Base-by-base conservation (phyloP, 2,113 vertebrate species). In the Cyprinodon tularosa region DNA sequence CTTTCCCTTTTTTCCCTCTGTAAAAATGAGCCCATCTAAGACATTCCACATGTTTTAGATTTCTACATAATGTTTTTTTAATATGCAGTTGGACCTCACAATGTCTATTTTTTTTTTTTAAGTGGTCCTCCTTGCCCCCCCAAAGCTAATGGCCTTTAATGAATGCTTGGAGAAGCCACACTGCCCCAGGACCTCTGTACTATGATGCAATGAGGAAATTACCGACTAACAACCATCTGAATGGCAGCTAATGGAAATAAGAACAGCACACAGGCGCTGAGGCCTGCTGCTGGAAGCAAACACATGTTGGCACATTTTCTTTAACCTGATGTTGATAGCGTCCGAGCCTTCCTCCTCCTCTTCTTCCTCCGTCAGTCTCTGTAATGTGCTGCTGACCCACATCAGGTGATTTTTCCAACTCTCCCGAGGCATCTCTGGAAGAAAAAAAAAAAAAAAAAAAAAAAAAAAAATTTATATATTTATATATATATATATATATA, bases 331-430 rank as follows among this genome's bases (percentile, higher is more conserved):
- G 74, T 72, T 73, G 29, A 65, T 76, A 68, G 77, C 9, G 50
- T 67, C 80, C 64, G 38, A 63, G 1, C 72, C 84, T 62, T 72
- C 78, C 22, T 85, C 82, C 1, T 70, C 62, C 12, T 90, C 84
- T 72, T 84, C 81, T 62, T 93, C 93, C 89, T 96, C 94, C 53
- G 91, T 84, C 68, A 93, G 71, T 72, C 84, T 87, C 86, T 87
- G 95, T 68, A 99, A 88, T 71, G 90, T 95, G 82, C 90, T 74
- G 0, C 93, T 94, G 89, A 97, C 89, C 77, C 80, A 92, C 80
- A 85, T 91, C 88, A 98, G 86, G 64, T 96, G 94, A 67, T 91
- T 93, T 80, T 75, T 84, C 93, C 94, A 93, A 2, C 81, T 89
- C 14, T 79, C 70, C 81, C 57, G 61, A 68, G 95, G 93, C 82